phyloP scores from a whole-genome alignment of 1,140 invertebrate genomes.

The Drosophila miranda region DNA sequence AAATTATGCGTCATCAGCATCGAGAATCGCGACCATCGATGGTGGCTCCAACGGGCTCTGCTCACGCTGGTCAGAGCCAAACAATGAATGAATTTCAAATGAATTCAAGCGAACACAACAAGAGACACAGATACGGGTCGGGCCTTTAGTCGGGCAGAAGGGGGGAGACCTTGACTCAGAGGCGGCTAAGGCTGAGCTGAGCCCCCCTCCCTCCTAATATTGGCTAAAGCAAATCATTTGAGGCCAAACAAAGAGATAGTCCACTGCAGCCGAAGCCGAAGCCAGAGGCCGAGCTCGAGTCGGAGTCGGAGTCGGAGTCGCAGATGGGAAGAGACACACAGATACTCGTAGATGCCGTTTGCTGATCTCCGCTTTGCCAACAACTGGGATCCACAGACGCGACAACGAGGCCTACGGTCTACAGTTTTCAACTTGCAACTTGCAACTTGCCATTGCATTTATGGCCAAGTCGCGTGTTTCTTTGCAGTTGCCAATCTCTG shows the following conservation, averaged over 20 bases:
- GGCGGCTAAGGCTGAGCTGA: constrained; percentile 3
- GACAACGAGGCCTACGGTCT: constrained; percentile 16
- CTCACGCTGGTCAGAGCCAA: constrained; percentile 7
- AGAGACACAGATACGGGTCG: too few relatives aligned
- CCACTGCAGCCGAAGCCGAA: constrained; percentile 5
- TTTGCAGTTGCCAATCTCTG: constrained; percentile 45
- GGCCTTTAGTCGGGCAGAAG: too few relatives aligned
- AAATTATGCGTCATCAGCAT: constrained; percentile 61
- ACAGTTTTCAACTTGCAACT: constrained; percentile 29
- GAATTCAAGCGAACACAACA: constrained; percentile 17
- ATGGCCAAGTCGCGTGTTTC: constrained; percentile 74
- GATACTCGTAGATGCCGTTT: constrained; percentile 14
- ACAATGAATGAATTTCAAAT: constrained; percentile 61
- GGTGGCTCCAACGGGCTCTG: too few relatives aligned
- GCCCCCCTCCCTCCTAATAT: neutral
- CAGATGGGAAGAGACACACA: constrained; percentile 5
- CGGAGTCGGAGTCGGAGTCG: constrained; percentile 5
- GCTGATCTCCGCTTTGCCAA: constrained; percentile 32
- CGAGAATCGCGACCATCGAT: neutral
- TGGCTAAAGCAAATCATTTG: constrained; percentile 56
- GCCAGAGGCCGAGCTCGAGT: neutral
- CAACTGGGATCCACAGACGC: constrained; percentile 23
- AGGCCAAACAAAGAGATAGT: constrained; percentile 54
- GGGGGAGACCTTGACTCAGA: constrained; percentile 19
- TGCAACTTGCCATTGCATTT: constrained; percentile 69